phyloP scores from a whole-genome alignment of 2,888 invertebrate genomes.

The Ophraella communa region DNA sequence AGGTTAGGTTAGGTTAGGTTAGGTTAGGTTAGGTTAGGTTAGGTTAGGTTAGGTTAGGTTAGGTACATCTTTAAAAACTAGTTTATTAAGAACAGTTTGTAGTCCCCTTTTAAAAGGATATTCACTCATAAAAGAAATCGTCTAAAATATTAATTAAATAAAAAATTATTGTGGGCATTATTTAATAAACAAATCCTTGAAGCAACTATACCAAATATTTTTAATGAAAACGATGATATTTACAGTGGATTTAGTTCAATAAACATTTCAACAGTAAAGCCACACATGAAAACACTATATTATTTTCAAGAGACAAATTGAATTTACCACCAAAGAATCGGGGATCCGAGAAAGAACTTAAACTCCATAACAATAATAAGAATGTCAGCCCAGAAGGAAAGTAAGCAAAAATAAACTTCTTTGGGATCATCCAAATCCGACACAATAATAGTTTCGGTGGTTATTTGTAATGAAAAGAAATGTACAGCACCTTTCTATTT shows the following conservation, averaged over 20 bases:
- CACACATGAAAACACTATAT: background rate
- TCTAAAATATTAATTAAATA: no score
- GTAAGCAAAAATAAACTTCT: conserved; percentile 35
- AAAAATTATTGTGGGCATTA: no score
- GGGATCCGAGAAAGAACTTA: conserved; percentile 19
- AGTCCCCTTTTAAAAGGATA: no score
- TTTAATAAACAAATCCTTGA: no score
- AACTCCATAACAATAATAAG: conserved; percentile 31
- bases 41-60: no score
- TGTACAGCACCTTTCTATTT: conserved; percentile 16
- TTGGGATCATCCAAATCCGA: conserved; percentile 35
- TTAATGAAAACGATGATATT: background rate
- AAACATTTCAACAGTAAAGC: background rate
- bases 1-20: no score
- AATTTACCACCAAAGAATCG: conserved; percentile 18
- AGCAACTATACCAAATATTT: background rate
- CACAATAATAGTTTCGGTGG: conserved; percentile 27
- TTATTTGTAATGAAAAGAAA: conserved; percentile 23
- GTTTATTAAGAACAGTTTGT: no score
- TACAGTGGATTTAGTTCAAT: background rate
- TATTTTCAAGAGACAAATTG: conserved; percentile 23
- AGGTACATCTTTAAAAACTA: no score
- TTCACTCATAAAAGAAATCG: no score
- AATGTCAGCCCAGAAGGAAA: conserved; percentile 16
- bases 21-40: no score